A percentile compares a stretch with the other conserved stretches of the same genome.
phyloP scores from a whole-genome alignment of 2,113 vertebrate genomes.

The Proterorhinus semilunaris region DNA sequence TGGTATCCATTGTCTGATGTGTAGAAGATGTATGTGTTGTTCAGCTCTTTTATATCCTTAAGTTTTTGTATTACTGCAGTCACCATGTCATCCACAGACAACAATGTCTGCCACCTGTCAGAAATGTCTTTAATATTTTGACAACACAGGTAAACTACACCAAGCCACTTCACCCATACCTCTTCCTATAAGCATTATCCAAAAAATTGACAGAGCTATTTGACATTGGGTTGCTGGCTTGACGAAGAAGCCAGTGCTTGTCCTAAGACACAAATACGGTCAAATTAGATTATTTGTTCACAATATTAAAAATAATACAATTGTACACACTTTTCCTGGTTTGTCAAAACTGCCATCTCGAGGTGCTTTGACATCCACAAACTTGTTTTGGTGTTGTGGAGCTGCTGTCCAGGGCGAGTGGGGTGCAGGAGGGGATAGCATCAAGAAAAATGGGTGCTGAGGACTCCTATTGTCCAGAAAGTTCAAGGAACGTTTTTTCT shows the following conservation, averaged over 20 bases:
- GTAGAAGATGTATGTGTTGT: conserved; percentile 80
- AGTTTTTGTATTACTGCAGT: conserved; percentile 77
- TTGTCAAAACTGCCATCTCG: conserved; percentile 80
- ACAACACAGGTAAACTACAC: not conserved
- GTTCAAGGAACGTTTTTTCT: conserved; percentile 72
- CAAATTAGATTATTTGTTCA: no score
- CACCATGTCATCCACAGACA: conserved; percentile 82
- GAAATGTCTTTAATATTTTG: not conserved
- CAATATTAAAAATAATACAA: not conserved
- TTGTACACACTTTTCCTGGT: conserved; percentile 62
- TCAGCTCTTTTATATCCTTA: conserved; percentile 63
- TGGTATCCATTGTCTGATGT: conserved; percentile 82
- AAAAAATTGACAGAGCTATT: conserved; percentile 68
- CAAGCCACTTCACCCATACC: conserved; percentile 47
- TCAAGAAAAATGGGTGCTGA: conserved; percentile 76
- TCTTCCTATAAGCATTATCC: conserved; percentile 72
- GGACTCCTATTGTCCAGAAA: conserved; percentile 72
- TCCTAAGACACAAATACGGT: conserved; percentile 54
- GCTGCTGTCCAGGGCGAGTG: conserved; percentile 80
- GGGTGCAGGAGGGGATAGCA: conserved; percentile 77
- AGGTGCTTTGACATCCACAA: conserved; percentile 69
- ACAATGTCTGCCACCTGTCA: conserved; percentile 77
- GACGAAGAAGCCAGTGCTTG: conserved; percentile 82
- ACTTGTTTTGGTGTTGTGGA: conserved; percentile 72
- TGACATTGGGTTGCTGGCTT: conserved; percentile 75